phyloP scores from a whole-genome alignment of 2,797 vertebrate genomes.

The Enteromius trimaculatus region DNA sequence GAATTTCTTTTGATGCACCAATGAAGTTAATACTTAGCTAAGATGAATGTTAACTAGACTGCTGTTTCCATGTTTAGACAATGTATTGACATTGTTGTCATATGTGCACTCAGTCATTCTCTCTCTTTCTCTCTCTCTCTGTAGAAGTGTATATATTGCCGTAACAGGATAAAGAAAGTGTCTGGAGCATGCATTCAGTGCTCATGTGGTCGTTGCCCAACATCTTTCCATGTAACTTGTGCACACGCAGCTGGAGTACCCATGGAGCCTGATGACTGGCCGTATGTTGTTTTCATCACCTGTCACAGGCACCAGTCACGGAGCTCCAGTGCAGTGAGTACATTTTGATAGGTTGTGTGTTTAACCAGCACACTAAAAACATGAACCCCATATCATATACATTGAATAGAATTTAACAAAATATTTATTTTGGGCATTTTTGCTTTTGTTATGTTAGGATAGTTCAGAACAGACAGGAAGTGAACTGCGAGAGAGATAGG shows the following conservation, averaged over 20 bases:
- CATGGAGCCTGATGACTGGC: slow-evolving; percentile 96
- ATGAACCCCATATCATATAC: neutral
- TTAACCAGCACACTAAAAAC: neutral
- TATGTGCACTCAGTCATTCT: neutral
- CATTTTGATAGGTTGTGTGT: neutral
- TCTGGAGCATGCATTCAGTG: slow-evolving; percentile 95
- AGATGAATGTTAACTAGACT: neutral
- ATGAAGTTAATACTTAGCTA: neutral
- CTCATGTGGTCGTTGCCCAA: slow-evolving; percentile 90
- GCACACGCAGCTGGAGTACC: slow-evolving; percentile 92
- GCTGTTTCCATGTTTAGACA: neutral
- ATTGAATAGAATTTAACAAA: neutral
- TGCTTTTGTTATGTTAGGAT: neutral
- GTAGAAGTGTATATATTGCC: slow-evolving; percentile 83
- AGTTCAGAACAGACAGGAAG: neutral
- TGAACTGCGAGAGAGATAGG: neutral
- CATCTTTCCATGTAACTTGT: slow-evolving; percentile 96
- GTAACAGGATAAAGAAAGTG: slow-evolving; percentile 83
- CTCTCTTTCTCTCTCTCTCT: neutral
- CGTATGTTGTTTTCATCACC: slow-evolving; percentile 92
- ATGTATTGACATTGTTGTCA: neutral
- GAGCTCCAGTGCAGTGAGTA: slow-evolving; percentile 85
- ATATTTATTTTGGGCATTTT: neutral
- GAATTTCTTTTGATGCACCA: neutral
- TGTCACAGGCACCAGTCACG: slow-evolving; percentile 91